Evolutionary conservation across 2,113 vertebrate species (phyloP), one percentile per base, ranked within the genome.

Genomic region (Brachyhypopomus occidentalis): DNA sequence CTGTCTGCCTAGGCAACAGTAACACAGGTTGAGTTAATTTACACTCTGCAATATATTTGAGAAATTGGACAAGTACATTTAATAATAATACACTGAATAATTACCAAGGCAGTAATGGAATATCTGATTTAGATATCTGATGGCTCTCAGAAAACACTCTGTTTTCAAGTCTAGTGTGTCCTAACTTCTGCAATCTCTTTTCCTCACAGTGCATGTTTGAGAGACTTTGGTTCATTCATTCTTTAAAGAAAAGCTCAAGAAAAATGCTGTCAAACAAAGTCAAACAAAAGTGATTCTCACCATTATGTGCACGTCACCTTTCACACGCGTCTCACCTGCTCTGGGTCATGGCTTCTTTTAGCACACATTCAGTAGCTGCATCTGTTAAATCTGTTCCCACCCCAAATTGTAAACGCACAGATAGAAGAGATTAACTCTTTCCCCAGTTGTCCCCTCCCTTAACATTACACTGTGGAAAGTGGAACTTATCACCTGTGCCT

Each of bases 271-370:
- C 88, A 90, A 88, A 92, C 90, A 91, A 89, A 89, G 86, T 86
- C 72, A 83, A 84, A 82, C 86, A 88, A 88, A 88, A 52, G 81
- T 78, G 88, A 52, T 48, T 48, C 4, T 11, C 4, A 48, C 87
- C 80, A 55, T 64, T 64, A 77, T 81, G 75, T 85, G 88, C 86
- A 90, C 76, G 87, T 88, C 91, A 93, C 89, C 88, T 92, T 93
- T 92, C 84, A 92, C 73, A 52, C 12, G 45, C 9, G 89, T 87
- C 85, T 75, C 69, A 34, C 81, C 79, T 87, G 86, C 84, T 83
- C 91, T 84, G 87, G 89, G 83, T 88, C 89, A 85, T 88, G 56
- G 84, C 91, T 90, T 89, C 91, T 92, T 89, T 90, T 92, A 90
- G 88, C 82, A 90, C 91, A 88, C 89, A 87, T 90, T 90, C 89